Base-by-base conservation (phyloP, 2,888 invertebrate genomes). In the Phragmatobia fuliginosa region DNA sequence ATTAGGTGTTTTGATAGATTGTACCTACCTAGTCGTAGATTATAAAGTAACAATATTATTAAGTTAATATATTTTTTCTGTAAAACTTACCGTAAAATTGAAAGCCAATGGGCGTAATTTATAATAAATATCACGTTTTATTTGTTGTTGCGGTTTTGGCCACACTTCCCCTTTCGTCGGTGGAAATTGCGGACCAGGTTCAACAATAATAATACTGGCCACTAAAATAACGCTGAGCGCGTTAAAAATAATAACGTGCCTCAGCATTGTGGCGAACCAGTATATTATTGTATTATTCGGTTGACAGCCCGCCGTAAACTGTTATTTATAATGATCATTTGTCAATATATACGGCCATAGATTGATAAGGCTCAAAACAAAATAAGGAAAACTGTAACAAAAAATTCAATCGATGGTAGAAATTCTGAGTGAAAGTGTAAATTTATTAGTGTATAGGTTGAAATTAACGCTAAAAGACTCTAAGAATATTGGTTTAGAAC, bases 111-210 rank as follows among this genome's bases (percentile, higher is more conserved):
- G 95, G 68, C 95, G 83, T 28, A 96, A 83, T 71, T 94, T 85
- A 79, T 92, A 95, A 87, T 90, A 96, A 18, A 85, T 85, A 31
- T 90, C 87, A 16, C 87, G 84, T 75, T 92, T 92, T 59, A 88
- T 84, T 87, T 96, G 96, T 16, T 90, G 80, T 75, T 96, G 95
- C 0, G 97, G 97, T 84, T 96, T 93, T 0, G 97, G 97, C 97
- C 97, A 97, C 11, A 97, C 95, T 89, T 96, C 96, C 10, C 97
- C 97, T 87, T 85, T 85, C 0, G 87, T 87, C 5, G 87, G 84
- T 16, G 80, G 83, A 72, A 74, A 85, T 67, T 67, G 25, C 0
- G 88, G 87, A 16, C 88, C 88, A 8, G 85, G 81, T 60, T 66
- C 68, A 56, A 79, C 73, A 56, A 80, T 41, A 2, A 11, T 58